These are phyloP conservation scores for Podabrus alpinus DNA, from an alignment of 2,888 invertebrate genomes.

Conservation along the genomic window DNA sequence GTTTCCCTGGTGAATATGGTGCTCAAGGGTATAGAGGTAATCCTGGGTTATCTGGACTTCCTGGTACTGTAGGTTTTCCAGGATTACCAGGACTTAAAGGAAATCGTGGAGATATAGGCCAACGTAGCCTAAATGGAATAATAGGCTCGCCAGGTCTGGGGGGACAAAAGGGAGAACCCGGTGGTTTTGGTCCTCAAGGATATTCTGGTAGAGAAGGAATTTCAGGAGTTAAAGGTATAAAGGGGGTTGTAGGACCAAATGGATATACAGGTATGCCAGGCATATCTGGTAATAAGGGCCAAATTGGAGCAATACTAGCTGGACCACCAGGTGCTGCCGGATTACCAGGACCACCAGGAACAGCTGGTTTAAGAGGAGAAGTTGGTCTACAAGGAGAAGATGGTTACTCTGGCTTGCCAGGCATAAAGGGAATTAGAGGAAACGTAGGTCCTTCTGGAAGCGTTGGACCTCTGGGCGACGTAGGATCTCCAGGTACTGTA, in stretches of 20 bases:
- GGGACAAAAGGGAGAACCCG: constrained; percentile 52
- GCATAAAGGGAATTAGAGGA: constrained; percentile 47
- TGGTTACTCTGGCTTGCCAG: constrained; percentile 44
- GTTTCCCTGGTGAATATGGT: constrained; percentile 69
- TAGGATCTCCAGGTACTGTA: constrained; percentile 41
- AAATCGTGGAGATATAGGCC: constrained; percentile 61
- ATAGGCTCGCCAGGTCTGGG: constrained; percentile 52
- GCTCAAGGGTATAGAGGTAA: constrained; percentile 67
- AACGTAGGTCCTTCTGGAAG: constrained; percentile 42
- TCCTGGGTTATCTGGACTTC: constrained; percentile 45
- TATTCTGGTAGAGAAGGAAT: constrained; percentile 46
- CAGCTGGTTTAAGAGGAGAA: constrained; percentile 49
- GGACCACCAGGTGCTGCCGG: constrained; percentile 52
- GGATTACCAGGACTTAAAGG: constrained; percentile 57
- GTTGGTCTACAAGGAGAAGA: constrained; percentile 48
- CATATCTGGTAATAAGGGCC: constrained; percentile 46
- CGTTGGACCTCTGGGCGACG: constrained; percentile 34
- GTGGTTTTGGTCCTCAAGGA: constrained; percentile 53
- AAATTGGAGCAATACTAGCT: constrained; percentile 44
- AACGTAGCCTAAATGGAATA: constrained; percentile 58
- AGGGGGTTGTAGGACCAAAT: constrained; percentile 52
- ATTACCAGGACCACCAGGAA: constrained; percentile 47
- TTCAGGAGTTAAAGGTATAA: constrained; percentile 48
- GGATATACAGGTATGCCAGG: constrained; percentile 41
- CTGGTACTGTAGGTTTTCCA: constrained; percentile 43